Conservation (phyloP, 1,140 invertebrate genomes). For the Antheraea mylitta region DNA sequence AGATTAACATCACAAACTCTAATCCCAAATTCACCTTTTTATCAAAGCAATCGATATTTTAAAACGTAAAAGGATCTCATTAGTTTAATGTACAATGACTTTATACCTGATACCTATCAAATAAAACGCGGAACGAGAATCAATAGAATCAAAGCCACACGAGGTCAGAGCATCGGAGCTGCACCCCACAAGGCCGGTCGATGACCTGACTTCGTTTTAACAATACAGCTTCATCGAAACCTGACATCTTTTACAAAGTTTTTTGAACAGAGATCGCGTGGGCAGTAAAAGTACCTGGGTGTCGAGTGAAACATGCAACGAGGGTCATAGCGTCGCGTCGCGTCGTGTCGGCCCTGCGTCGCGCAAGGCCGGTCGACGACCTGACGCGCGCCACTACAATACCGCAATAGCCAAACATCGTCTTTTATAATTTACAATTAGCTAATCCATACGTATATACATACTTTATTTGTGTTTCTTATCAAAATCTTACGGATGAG, state of each 20-base stretch:
- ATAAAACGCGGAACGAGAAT: too few relatives aligned
- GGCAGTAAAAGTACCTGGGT: slow-evolving; percentile 11
- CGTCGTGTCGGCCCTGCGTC: slow-evolving; percentile 46
- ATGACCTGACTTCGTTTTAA: not conserved
- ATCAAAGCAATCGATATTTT: too few relatives aligned
- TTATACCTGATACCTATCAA: too few relatives aligned
- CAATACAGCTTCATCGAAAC: too few relatives aligned
- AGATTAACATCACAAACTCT: not conserved
- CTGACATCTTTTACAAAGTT: not conserved
- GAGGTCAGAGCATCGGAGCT: not conserved
- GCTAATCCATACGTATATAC: not conserved
- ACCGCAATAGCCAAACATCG: slow-evolving; percentile 35
- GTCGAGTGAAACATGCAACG: slow-evolving; percentile 39
- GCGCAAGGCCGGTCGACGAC: slow-evolving; percentile 73
- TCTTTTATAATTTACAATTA: not conserved
- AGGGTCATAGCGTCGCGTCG: slow-evolving; percentile 52
- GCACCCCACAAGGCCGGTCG: not conserved
- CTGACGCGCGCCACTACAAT: slow-evolving; percentile 48
- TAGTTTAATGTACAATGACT: too few relatives aligned
- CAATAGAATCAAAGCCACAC: not conserved
- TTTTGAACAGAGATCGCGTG: not conserved
- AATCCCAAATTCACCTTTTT: too few relatives aligned
- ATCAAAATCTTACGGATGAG: not conserved
- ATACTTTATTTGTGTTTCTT: not conserved
- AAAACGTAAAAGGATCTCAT: too few relatives aligned